Percentiles rank a stretch among this genome's conserved stretches.
Conservation (phyloP, 2,888 invertebrate genomes). For the Oxystoma pomonae region DNA sequence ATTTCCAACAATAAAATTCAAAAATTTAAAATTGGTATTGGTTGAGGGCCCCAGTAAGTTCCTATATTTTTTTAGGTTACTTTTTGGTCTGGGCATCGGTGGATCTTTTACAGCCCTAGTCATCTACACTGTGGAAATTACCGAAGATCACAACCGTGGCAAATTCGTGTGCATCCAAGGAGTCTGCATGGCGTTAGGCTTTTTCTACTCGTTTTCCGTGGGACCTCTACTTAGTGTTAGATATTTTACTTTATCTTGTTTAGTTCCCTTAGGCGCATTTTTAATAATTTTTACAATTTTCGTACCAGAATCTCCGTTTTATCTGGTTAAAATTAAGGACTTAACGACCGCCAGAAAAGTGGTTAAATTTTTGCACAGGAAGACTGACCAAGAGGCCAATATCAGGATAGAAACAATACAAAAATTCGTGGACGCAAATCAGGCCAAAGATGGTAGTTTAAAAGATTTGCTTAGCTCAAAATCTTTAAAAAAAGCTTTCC, state of each 20-base stretch:
- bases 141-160: conserved; percentile 74
- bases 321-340: conserved; percentile 46
- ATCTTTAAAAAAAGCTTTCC: conserved; percentile 56
- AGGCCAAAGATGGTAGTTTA: conserved; percentile 31
- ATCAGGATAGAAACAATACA: conserved; percentile 22
- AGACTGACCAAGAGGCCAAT: conserved; percentile 7
- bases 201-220: conserved; percentile 28
- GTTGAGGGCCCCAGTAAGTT: no score
- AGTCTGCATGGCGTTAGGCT: conserved; percentile 27
- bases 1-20: no score
- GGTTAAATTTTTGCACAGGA: conserved; percentile 49
- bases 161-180: conserved; percentile 54
- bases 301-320: conserved; percentile 34
- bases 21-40: no score
- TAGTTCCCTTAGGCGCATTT: conserved; percentile 28
- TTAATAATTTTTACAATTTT: conserved; percentile 26
- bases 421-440: conserved; percentile 15
- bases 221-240: conserved; percentile 30
- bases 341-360: conserved; percentile 58
- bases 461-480: conserved; percentile 59
- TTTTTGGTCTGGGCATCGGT: conserved; percentile 63
- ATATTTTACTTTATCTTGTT: conserved; percentile 27
- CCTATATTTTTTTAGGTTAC: conserved; percentile 39
- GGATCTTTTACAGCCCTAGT: conserved; percentile 69
- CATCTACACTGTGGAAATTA: conserved; percentile 82